A percentile compares a stretch with the other conserved stretches of the same genome.
phyloP scores from a whole-genome alignment of 2,888 invertebrate species.

The Diachrysia chrysitis region DNA sequence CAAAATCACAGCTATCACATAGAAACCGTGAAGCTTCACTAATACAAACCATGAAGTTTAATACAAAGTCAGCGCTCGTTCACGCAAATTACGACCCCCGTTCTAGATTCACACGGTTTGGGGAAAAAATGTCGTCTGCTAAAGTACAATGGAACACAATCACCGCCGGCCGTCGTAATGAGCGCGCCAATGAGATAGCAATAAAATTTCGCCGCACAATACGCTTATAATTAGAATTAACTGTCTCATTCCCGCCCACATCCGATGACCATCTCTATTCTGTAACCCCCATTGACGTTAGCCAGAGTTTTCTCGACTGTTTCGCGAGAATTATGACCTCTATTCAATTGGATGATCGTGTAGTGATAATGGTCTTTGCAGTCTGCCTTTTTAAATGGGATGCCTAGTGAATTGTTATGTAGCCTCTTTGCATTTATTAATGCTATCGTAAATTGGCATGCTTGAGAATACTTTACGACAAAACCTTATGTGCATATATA shows the following conservation, averaged over 20 bases:
- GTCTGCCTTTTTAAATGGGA: conserved; percentile 3
- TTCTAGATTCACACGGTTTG: conserved; percentile 82
- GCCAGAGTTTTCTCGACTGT: conserved; percentile 63
- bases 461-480: too few relatives aligned
- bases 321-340: conserved; percentile 43
- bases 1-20: conserved; percentile 29
- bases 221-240: conserved; percentile 87
- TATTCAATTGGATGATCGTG: conserved; percentile 52
- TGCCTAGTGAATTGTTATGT: not conserved
- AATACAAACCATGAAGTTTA: not conserved
- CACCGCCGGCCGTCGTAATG: conserved; percentile 77
- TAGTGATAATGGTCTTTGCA: conserved; percentile 41
- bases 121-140: conserved; percentile 77
- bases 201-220: conserved; percentile 88
- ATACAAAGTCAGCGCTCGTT: conserved; percentile 67
- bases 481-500: too few relatives aligned
- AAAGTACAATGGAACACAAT: conserved; percentile 84
- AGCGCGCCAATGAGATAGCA: conserved; percentile 87
- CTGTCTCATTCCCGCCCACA: conserved; percentile 86
- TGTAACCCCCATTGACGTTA: conserved; percentile 71
- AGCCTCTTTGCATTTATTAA: not conserved
- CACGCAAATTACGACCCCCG: conserved; percentile 74
- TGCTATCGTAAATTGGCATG: not conserved
- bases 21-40: conserved; percentile 28
- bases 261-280: conserved; percentile 78